Base-by-base conservation (phyloP, 2,888 invertebrate genomes). In the Caenorhabditis panamensis region DNA sequence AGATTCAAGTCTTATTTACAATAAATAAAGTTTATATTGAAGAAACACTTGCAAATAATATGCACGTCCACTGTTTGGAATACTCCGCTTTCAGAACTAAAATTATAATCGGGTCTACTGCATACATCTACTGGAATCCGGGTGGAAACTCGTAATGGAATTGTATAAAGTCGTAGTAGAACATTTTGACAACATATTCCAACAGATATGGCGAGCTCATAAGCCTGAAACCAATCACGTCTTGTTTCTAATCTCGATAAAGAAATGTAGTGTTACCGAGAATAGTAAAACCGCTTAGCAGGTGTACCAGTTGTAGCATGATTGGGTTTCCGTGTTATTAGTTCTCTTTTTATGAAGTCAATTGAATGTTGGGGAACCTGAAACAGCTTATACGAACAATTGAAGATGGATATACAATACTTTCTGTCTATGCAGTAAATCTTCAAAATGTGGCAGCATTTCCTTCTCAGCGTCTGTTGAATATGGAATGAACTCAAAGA, bases 181-280 rank as follows among this genome's bases (percentile, higher is more conserved):
- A 89, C 87, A 89, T 89, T 53, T 84, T 80, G 1, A 89, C 83
- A 24, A 89, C 73, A 54, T 77, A 88, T 61, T 89, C 89, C 66
- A 89, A 77, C 5, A 89, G 75, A 62, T 86, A 89, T 8, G 88
- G 85, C n/a, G 82, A 82, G 6, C 69, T 79, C 22, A 69, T 76
- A 0, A 88, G 63, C 37, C 82, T 81, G 37, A 54, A 22, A 13
- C 2, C 20, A 62, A 24, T 22, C 3, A 11, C n/a, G 13, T 51
- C 13, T 41, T 41, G 11, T 13, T 6, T 13, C 13, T 37, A 56
- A 26, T n/a, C 26, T 26, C 24, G 5, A n/a, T n/a, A n/a, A n/a
- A n/a, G n/a, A 49, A 49, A 28, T 11, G 37, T 4, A 11, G 4
- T 41, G 13, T 13, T 47, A 66, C 75, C 75, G 44, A 3, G 61